Evolutionary conservation across 2,888 invertebrate genomes (phyloP).

Genomic region (Lasioglossum villosulum): DNA sequence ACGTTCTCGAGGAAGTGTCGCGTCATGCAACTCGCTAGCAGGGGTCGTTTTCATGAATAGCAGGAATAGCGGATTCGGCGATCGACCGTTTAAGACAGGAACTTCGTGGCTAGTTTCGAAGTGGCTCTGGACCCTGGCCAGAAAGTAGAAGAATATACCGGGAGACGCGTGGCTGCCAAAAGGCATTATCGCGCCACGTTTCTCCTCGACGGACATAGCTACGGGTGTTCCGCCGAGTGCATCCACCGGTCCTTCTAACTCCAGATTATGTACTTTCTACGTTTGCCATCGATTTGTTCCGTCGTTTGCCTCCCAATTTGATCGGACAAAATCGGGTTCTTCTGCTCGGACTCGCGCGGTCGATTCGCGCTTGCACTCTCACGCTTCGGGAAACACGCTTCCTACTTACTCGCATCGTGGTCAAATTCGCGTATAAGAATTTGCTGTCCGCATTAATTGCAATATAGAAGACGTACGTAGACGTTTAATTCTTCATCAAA

Average conservation of each 20-base stretch:
- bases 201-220: constrained; percentile 23
- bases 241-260: constrained; percentile 5
- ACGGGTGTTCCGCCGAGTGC: constrained; percentile 28
- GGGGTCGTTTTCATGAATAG: neutral
- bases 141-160: constrained; percentile 28
- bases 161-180: constrained; percentile 47
- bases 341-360: neutral
- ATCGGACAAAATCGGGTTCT: neutral
- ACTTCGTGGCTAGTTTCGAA: constrained; percentile 36
- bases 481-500: too few relatives aligned
- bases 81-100: constrained; percentile 44
- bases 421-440: neutral
- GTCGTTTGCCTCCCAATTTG: neutral
- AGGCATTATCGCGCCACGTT: constrained; percentile 39
- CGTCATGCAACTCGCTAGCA: neutral
- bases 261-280: neutral
- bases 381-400: neutral
- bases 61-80: constrained; percentile 18
- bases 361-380: neutral
- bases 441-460: too few relatives aligned
- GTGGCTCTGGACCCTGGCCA: constrained; percentile 47
- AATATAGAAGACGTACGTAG: too few relatives aligned
- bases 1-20: neutral
- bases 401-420: neutral
- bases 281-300: neutral